Base-by-base conservation (phyloP, 2,888 invertebrate species). In the Andrena haemorrhoa region DNA sequence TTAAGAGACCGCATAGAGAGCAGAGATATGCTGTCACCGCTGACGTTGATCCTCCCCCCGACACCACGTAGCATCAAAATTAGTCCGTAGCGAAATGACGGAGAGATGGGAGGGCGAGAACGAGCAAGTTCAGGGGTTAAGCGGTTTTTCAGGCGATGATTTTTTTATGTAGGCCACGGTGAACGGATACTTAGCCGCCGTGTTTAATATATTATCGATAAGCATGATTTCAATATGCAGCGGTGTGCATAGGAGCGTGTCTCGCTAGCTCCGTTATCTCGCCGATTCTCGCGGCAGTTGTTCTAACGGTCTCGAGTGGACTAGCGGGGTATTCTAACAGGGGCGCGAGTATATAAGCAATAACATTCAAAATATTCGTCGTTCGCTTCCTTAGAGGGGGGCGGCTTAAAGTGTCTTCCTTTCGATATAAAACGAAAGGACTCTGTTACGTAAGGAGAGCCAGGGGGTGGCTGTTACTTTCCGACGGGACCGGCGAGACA, bases 1-100 rank as follows among this genome's bases (percentile, higher is more conserved):
- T 82, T 75, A 82, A 71, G 51, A 23, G 56, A 75, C 53, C n/a
- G 64, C 65, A 33, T 65, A 71, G 47, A 49, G 61, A 61, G 47
- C 58, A 64, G 51, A 73, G 68, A 68, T 12, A 41, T 35, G 49
- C 61, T 68, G 74, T 51, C 58, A 64, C 69, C 49, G 64, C 69
- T 73, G 72, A 79, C 70, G 58, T 73, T 69, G 68, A 64, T 64
- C 23, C 68, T 31, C 68, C 51, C 29, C 23, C 23, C 29, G 23
- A 56, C 23, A 23, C 61, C 20, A n/a, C 12, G 47, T 80, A 82
- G 66, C 26, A 75, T 72, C 33, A 63, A 68, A 80, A 69, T 60
- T 80, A 82, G 31, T 23, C 8, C 8, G 8, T 64, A 72, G 72
- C 20, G 35, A 31, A 8, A 12, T 12, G 33, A 53, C 26, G 12